Evolutionary conservation across 1,140 invertebrate species (phyloP), one percentile per base, ranked within the genome.

Genomic region (Ceratina australensis): DNA sequence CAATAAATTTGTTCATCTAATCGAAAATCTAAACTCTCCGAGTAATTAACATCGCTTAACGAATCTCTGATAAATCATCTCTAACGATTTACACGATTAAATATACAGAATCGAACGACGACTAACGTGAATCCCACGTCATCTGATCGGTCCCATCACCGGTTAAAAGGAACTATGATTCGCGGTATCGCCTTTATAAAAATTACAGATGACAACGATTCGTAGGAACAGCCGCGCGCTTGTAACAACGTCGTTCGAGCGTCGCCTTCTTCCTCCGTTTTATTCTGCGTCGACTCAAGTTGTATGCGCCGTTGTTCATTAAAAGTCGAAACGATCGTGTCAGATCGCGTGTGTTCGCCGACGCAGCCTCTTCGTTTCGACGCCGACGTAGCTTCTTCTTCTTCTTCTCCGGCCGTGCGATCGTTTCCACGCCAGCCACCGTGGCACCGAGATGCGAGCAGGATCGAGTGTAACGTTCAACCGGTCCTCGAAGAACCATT

Each of bases 401-500:
- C n/a, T n/a, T n/a, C 49, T 13, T 68, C 15, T 3, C n/a, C 28
- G 13, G 12, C n/a, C 16, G 26, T 54, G 10, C 20, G 26, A 50
- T 64, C 33, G 20, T 60, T 71, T 49, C 33, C 65, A 74, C 10
- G 3, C 33, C n/a, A 63, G 68, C 18, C 69, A 65, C 15, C 60
- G 24, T 50, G 69, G 22, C 50, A 57, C 33, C 50, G 10, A n/a
- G 20, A 26, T 8, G n/a, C 15, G 33, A 33, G 28, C 20, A 3
- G 2, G 42, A 64, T 78, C 50, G 68, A 20, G 50, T 50, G 57
- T 65, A 4, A 50, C 57, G 60, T 72, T 28, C 60, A 3, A 18
- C 4, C 18, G 15, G 33, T 64, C 69, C 22, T 56, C 69, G 68
- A 65, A 72, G 18, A 72, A 78, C 68, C 76, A 78, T 78, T 72